A percentile compares a stretch with the other conserved stretches of the same genome.
phyloP scores from a whole-genome alignment of 2,113 vertebrate genomes.

The Triplophysa tibetana region DNA sequence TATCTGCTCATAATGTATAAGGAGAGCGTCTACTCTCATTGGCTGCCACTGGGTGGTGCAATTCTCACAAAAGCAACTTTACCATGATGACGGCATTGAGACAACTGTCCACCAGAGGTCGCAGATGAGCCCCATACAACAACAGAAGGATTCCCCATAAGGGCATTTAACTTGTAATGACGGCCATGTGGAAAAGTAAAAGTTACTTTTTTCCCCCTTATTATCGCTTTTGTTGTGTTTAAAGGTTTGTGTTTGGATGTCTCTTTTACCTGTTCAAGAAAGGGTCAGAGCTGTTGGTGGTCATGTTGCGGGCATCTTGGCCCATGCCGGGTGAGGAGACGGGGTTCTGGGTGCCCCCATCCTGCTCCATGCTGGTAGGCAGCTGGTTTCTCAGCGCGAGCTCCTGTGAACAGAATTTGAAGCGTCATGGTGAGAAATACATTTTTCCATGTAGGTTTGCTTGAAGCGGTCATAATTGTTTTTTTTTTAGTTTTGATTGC shows the following conservation, averaged over 20 bases:
- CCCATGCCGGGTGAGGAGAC: slow-evolving; percentile 93
- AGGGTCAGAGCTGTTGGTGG: slow-evolving; percentile 97
- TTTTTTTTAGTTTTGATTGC: background rate
- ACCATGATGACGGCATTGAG: background rate
- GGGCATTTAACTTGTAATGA: background rate
- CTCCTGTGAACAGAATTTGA: slow-evolving; percentile 75
- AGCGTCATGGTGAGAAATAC: background rate
- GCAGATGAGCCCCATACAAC: background rate
- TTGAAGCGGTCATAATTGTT: background rate
- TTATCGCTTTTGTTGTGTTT: background rate
- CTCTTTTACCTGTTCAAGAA: slow-evolving; percentile 95
- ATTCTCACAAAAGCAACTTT: background rate
- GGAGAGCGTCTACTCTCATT: background rate
- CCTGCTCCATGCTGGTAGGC: slow-evolving; percentile 91
- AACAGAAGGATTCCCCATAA: background rate
- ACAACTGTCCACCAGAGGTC: background rate
- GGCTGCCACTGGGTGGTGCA: slow-evolving; percentile 23
- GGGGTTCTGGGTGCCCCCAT: slow-evolving; percentile 85
- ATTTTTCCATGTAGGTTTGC: background rate
- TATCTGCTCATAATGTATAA: slow-evolving; percentile 24
- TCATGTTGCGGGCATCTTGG: slow-evolving; percentile 97
- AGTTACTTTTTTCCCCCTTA: too few species aligned
- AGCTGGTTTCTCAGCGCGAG: slow-evolving; percentile 94
- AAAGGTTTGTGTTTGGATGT: background rate
- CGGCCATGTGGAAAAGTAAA: background rate